These are phyloP conservation scores for Drosophila lacteicornis DNA, from an alignment of 1,140 invertebrate species.

Conservation along the genomic window DNA sequence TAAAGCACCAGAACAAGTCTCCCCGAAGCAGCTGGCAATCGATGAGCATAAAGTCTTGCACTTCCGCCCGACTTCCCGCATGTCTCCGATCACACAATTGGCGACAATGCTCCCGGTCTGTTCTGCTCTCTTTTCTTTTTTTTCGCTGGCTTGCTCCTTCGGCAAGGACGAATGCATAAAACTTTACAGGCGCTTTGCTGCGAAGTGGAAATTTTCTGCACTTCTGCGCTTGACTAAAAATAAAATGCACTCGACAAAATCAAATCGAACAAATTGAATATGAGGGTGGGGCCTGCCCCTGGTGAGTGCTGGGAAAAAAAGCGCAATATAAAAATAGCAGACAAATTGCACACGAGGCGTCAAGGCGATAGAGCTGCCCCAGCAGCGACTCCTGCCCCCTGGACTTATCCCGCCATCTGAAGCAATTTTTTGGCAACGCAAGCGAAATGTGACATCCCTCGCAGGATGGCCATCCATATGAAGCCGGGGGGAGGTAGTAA, in stretches of 20 bases:
- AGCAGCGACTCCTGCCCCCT: slow-evolving; percentile 7
- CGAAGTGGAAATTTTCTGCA: slow-evolving; percentile 69
- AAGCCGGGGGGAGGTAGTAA: not conserved
- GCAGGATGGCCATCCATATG: slow-evolving; percentile 28
- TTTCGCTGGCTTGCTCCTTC: not conserved
- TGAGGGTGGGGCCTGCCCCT: slow-evolving; percentile 18
- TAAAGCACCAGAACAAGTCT: slow-evolving; percentile 41
- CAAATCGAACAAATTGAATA: slow-evolving; percentile 82
- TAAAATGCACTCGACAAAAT: slow-evolving; percentile 76
- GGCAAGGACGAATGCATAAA: slow-evolving; percentile 61
- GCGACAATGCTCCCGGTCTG: slow-evolving; percentile 46
- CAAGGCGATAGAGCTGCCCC: slow-evolving; percentile 39
- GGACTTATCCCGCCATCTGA: slow-evolving; percentile 41
- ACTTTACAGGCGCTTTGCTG: slow-evolving; percentile 73
- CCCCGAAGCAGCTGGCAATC: slow-evolving; percentile 63
- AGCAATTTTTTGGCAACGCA: slow-evolving; percentile 77
- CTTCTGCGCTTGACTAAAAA: slow-evolving; percentile 71
- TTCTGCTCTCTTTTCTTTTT: slow-evolving; percentile 6
- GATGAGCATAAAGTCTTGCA: slow-evolving; percentile 76
- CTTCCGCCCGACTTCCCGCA: slow-evolving; percentile 30
- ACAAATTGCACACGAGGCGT: slow-evolving; percentile 77
- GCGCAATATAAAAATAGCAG: slow-evolving; percentile 73
- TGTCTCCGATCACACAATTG: slow-evolving; percentile 51
- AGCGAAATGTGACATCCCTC: slow-evolving; percentile 72
- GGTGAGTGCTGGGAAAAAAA: slow-evolving; percentile 17